Conservation (phyloP, 2,113 vertebrate genomes). For the Artemisiospiza belli region DNA sequence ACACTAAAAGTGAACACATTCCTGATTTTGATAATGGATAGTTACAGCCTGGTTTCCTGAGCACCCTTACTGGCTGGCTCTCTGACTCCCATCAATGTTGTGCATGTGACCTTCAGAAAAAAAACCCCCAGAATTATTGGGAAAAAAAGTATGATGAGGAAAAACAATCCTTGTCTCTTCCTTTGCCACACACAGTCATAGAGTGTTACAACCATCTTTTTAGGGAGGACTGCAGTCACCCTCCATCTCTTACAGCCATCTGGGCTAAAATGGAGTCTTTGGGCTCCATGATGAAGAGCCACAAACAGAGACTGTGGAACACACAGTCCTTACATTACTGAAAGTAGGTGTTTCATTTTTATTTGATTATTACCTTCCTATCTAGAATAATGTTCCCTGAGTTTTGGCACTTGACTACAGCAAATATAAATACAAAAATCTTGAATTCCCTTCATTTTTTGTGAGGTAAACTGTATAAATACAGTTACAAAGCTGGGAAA, state of each 20-base stretch:
- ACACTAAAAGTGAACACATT: not conserved
- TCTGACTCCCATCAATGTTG: not conserved
- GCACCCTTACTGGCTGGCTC: not conserved
- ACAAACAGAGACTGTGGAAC: not conserved
- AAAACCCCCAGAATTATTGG: fast-evolving
- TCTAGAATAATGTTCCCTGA: not conserved
- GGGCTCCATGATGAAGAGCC: not conserved
- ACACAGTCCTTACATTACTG: not conserved
- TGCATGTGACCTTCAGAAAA: not conserved
- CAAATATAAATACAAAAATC: not conserved
- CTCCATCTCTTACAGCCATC: not conserved
- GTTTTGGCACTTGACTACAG: not conserved
- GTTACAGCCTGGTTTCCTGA: not conserved
- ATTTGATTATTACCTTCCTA: not conserved
- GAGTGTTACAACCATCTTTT: not conserved
- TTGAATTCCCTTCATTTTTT: not conserved
- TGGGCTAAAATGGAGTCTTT: not conserved
- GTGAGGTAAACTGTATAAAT: not conserved
- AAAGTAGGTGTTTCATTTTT: not conserved
- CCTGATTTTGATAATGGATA: not conserved
- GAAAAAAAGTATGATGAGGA: not conserved
- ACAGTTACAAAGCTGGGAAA: not conserved
- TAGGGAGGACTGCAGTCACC: not conserved
- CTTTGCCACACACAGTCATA: too few relatives aligned
- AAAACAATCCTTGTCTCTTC: not conserved